A percentile compares a stretch with the other conserved stretches of the same genome.
Conservation (phyloP, 2,113 vertebrate genomes). For the Melanocharis versteri region DNA sequence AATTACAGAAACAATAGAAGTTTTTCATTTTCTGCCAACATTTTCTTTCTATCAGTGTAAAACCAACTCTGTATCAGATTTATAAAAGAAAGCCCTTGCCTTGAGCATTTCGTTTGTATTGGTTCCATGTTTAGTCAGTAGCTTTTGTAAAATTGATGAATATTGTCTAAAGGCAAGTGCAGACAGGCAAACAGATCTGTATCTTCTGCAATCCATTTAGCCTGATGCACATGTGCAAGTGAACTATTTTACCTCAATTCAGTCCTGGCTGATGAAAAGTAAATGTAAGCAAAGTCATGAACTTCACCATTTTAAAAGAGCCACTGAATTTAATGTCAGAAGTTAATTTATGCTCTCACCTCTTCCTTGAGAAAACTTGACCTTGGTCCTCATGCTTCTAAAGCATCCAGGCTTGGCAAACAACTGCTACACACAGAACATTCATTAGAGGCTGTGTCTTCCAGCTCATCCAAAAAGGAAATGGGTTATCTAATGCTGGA, state of each 20-base stretch:
- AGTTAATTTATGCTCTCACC: slow-evolving; percentile 57
- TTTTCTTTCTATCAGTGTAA: slow-evolving; percentile 25
- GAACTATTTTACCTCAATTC: slow-evolving; percentile 67
- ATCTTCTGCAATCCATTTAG: slow-evolving; percentile 78
- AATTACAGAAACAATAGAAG: background rate
- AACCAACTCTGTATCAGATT: slow-evolving; percentile 33
- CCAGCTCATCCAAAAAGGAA: slow-evolving; percentile 45
- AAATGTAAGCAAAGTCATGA: slow-evolving; percentile 64
- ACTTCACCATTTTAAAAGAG: slow-evolving; percentile 60
- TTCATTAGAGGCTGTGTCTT: slow-evolving; percentile 46
- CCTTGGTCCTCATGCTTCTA: slow-evolving; percentile 13
- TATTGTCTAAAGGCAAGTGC: slow-evolving; percentile 79
- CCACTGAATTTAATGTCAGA: slow-evolving; percentile 39
- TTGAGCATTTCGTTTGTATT: slow-evolving; percentile 63
- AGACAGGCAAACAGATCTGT: slow-evolving; percentile 79
- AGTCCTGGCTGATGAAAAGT: slow-evolving; percentile 72
- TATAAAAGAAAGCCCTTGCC: slow-evolving; percentile 30
- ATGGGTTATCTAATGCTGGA: background rate
- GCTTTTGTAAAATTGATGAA: slow-evolving; percentile 79
- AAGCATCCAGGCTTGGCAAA: slow-evolving; percentile 40
- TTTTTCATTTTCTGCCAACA: slow-evolving; percentile 40
- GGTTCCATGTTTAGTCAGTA: slow-evolving; percentile 63
- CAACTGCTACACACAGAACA: slow-evolving; percentile 28
- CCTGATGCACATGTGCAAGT: slow-evolving; percentile 40
- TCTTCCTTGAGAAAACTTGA: slow-evolving; percentile 46